phyloP scores from a whole-genome alignment of 1,140 invertebrate genomes.

The Drosophila ambigua region DNA sequence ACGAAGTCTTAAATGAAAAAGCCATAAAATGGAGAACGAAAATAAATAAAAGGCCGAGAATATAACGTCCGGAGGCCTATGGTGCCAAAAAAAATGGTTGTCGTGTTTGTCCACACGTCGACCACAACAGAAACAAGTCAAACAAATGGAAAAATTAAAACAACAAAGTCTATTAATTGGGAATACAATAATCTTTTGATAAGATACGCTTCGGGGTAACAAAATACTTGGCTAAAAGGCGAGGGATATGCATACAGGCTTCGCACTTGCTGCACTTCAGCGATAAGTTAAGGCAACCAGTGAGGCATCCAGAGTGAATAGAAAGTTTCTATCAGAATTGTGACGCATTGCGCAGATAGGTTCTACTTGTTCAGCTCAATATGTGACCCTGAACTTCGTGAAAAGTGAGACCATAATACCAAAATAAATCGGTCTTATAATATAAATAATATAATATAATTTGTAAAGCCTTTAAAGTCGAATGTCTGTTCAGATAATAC shows the following conservation, averaged over 20 bases:
- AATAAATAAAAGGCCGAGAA: constrained; percentile 26
- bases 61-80: constrained; percentile 1
- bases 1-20: constrained; percentile 44
- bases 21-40: constrained; percentile 18
- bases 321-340: background rate
- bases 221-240: background rate
- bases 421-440: constrained; percentile 2
- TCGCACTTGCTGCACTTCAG: constrained; percentile 46
- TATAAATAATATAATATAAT: too few relatives aligned
- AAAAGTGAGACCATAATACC: constrained; percentile 8
- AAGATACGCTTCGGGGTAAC: constrained; percentile 54
- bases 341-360: background rate
- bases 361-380: background rate
- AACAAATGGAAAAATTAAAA: constrained; percentile 7
- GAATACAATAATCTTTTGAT: constrained; percentile 39
- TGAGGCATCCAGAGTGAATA: background rate
- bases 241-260: background rate
- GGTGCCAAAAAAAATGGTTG: constrained; percentile 7
- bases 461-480: too few relatives aligned
- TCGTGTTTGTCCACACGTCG: constrained; percentile 68
- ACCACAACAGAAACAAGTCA: constrained; percentile 50
- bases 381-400: constrained; percentile 25
- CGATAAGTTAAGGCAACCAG: constrained; percentile 38
- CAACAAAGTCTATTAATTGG: background rate
- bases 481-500: too few relatives aligned